phyloP scores from a whole-genome alignment of 2,888 invertebrate genomes.

The Selenia dentaria region DNA sequence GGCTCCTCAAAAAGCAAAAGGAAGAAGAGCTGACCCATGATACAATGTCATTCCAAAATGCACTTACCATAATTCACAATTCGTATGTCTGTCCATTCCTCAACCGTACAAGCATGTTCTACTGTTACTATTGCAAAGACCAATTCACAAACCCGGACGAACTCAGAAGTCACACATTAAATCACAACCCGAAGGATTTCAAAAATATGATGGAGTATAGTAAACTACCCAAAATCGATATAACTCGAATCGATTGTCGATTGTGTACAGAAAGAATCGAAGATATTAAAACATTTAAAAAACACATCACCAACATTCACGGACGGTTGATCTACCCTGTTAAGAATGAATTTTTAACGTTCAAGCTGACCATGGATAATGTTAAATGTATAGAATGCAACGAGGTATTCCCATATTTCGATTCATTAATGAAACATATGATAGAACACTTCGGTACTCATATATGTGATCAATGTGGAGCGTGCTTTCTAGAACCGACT shows the following conservation, averaged over 20 bases:
- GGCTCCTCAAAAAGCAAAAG: conserved; percentile 1
- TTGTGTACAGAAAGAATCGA: conserved; percentile 65
- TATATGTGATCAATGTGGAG: conserved; percentile 72
- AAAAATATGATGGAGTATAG: conserved; percentile 62
- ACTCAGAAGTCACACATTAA: conserved; percentile 62
- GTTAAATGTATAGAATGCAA: conserved; percentile 67
- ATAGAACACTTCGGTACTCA: conserved; percentile 70
- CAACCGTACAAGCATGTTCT: conserved; percentile 69
- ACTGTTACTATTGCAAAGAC: conserved; percentile 72
- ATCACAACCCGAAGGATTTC: conserved; percentile 63
- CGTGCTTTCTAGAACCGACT: conserved; percentile 74
- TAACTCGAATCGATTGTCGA: conserved; percentile 70
- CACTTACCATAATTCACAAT: conserved; percentile 59
- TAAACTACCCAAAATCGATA: conserved; percentile 72
- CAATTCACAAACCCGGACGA: conserved; percentile 71
- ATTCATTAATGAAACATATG: conserved; percentile 70
- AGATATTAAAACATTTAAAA: conserved; percentile 55
- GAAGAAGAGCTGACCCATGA: conserved; percentile 49
- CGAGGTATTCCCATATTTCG: conserved; percentile 63
- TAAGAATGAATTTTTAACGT: conserved; percentile 66
- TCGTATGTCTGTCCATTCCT: conserved; percentile 71
- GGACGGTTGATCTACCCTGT: conserved; percentile 50
- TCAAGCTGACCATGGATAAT: conserved; percentile 59
- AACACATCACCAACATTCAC: conserved; percentile 55
- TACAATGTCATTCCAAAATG: conserved; percentile 58